phyloP scores from a whole-genome alignment of 1,140 invertebrate species.

The Oedothorax gibbosus region DNA sequence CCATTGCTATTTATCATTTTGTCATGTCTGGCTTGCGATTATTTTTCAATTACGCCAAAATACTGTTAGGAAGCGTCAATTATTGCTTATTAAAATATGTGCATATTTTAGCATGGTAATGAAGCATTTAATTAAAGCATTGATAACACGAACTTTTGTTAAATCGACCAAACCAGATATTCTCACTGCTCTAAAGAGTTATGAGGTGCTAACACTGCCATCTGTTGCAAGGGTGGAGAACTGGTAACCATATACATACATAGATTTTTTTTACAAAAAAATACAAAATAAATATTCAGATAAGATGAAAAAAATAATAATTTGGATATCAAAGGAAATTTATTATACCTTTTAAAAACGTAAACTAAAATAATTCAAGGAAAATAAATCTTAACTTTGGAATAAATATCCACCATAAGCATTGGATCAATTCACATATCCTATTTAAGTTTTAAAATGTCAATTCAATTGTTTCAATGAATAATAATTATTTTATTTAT shows the following conservation, averaged over 20 bases:
- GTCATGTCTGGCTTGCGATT: constrained; percentile 54
- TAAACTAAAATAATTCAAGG: too few species aligned
- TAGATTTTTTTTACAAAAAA: too few species aligned
- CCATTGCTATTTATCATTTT: constrained; percentile 55
- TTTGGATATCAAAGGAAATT: too few species aligned
- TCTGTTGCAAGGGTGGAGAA: constrained; percentile 27
- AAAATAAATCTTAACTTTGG: too few species aligned
- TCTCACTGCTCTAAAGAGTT: neutral
- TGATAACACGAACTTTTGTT: constrained; percentile 45
- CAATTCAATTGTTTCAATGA: too few species aligned
- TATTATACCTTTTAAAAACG: too few species aligned
- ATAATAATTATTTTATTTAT: too few species aligned
- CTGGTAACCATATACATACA: neutral
- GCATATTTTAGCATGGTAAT: constrained; percentile 54
- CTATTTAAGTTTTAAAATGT: too few species aligned
- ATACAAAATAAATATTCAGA: too few species aligned
- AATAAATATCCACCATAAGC: too few species aligned
- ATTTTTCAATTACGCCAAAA: constrained; percentile 52
- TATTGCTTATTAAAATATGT: constrained; percentile 59
- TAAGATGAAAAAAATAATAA: too few species aligned
- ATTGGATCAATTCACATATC: too few species aligned
- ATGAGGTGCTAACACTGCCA: constrained; percentile 1
- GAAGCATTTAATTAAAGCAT: constrained; percentile 58
- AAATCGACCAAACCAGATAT: constrained; percentile 30
- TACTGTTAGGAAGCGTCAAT: constrained; percentile 56